Base-by-base conservation (phyloP, 2,113 vertebrate species). In the Psephotus haematonotus region DNA sequence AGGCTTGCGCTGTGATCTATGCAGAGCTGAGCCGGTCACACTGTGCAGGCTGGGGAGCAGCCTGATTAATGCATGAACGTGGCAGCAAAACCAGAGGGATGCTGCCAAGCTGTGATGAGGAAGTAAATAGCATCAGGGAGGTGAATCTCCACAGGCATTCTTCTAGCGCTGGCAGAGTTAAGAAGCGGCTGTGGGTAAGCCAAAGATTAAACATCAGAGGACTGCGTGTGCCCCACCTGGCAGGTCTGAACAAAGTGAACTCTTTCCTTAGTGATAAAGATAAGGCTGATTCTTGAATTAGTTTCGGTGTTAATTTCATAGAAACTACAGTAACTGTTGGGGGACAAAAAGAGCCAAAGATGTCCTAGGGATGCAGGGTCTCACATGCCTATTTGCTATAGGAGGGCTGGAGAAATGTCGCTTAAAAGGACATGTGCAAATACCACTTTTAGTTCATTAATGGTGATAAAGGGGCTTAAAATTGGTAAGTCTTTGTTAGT, bases 21-120 rank as follows among this genome's bases (percentile, higher is more conserved):
- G 59, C 29, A 31, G 57, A 84, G 62, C 82, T 60, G 76, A 50
- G n/a, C 37, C 0, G 0, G 43, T 44, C 6, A 27, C 25, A 25
- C 55, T 59, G 41, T 29, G 60, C 87, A 65, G 84, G 74, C 75
- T 70, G 79, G 39, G 68, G 70, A 90, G 55, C 31, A 57, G 52
- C 0, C 0, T 72, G 70, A 79, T 86, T 74, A 63, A 94, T 65
- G 62, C 4, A 1, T 0, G 3, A 57, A 55, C 10, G 1, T 25
- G 57, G 70, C 81, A 87, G 28, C 20, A 63, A 86, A 87, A 72
- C 20, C 63, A 69, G 25, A 43, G n/a, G 39, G 67, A 44, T 24
- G 33, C 31, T 87, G 86, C 91, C 91, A 93, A 94, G 29, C 44
- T 44, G 9, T 11, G 33, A 65, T 43, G 46, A 90, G 49, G 65